A percentile compares a stretch with the other conserved stretches of the same genome.
phyloP scores from a whole-genome alignment of 2,797 vertebrate genomes.

The Myotis findleyi region DNA sequence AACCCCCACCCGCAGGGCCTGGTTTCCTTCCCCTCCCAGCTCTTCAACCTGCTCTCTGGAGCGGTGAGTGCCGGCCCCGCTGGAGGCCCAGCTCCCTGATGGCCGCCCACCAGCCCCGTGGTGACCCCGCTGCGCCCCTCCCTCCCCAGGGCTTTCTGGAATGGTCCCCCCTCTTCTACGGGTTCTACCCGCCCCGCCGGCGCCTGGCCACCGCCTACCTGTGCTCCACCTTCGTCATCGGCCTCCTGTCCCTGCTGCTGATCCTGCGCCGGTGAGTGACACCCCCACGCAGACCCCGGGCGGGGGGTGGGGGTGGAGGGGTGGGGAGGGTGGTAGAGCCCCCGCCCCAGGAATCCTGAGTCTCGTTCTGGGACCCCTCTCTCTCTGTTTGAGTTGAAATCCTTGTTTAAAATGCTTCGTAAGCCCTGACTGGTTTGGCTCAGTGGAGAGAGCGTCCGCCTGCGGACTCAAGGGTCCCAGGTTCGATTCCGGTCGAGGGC shows the following conservation, averaged over 20 bases:
- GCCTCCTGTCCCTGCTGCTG: conserved; percentile 90
- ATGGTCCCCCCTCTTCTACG: conserved; percentile 93
- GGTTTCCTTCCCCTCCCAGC: conserved; percentile 87
- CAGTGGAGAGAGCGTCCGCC: too few relatives aligned
- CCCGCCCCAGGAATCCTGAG: neutral
- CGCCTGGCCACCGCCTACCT: conserved; percentile 91
- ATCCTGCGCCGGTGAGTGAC: conserved; percentile 90
- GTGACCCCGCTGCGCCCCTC: neutral
- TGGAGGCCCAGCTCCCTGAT: too few relatives aligned
- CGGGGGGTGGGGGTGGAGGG: neutral
- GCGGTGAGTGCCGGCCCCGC: conserved; percentile 84
- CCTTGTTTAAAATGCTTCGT: neutral
- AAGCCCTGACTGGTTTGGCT: too few relatives aligned
- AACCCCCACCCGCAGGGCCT: conserved; percentile 81
- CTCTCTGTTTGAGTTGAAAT: neutral
- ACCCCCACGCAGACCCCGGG: neutral
- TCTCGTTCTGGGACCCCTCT: neutral
- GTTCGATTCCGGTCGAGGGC: too few relatives aligned
- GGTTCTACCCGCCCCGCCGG: conserved; percentile 89
- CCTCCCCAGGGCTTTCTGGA: conserved; percentile 92
- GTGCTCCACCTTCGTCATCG: conserved; percentile 88
- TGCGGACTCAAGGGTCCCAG: too few relatives aligned
- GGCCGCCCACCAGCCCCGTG: accelerated
- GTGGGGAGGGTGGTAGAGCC: neutral
- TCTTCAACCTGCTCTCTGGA: conserved; percentile 93